Conservation (phyloP, 1,140 invertebrate genomes). For the Fragariocoptes setiger region DNA sequence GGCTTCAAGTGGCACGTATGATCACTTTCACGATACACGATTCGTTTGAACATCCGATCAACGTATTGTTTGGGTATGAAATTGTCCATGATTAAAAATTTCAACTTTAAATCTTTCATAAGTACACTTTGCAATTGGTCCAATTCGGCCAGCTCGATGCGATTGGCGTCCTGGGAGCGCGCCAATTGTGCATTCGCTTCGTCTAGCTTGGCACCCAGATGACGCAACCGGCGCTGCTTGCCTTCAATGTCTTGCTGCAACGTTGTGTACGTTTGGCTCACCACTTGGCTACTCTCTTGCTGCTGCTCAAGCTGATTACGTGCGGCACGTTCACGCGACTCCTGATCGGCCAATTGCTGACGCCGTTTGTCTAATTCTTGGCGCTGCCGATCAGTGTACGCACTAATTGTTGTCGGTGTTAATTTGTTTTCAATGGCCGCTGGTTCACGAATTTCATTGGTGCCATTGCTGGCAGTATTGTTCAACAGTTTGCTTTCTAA, state of each 20-base stretch:
- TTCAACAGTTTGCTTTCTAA: not conserved
- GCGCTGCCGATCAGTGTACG: constrained; percentile 58
- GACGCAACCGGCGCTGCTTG: constrained; percentile 57
- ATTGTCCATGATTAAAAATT: constrained; percentile 39
- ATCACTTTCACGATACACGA: not conserved
- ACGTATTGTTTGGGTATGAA: constrained; percentile 58
- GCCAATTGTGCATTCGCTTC: constrained; percentile 31
- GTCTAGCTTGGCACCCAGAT: constrained; percentile 28
- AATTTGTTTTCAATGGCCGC: constrained; percentile 50
- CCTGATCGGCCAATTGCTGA: constrained; percentile 48
- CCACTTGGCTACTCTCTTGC: constrained; percentile 52
- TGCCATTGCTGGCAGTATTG: constrained; percentile 1
- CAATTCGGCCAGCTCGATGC: constrained; percentile 38
- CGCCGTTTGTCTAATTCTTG: constrained; percentile 40
- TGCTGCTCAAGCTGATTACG: constrained; percentile 50
- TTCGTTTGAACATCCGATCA: not conserved
- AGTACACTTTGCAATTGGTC: constrained; percentile 46
- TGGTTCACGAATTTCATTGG: constrained; percentile 4
- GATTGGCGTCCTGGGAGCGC: constrained; percentile 48
- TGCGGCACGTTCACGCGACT: constrained; percentile 38
- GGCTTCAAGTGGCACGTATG: not conserved
- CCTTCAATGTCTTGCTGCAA: constrained; percentile 67
- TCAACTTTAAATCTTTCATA: constrained; percentile 29
- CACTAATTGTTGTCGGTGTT: too few relatives aligned
- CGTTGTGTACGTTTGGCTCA: constrained; percentile 48